Base-by-base conservation (phyloP, 2,113 vertebrate genomes). In the Pimephales promelas region DNA sequence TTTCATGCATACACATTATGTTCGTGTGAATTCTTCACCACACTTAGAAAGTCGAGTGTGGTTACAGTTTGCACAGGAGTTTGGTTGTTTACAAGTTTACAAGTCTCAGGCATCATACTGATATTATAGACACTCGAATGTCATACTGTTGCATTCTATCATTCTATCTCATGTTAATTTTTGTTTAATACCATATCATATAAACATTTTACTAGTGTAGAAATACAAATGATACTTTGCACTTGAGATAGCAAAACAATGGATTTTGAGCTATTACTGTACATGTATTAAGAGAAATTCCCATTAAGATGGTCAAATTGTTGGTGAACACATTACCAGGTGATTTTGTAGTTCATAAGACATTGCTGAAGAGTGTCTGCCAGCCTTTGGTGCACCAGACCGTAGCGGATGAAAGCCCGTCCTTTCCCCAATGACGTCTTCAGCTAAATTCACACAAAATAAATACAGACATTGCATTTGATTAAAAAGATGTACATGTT, bases 301-400 rank as follows among this genome's bases (percentile, higher is more conserved):
- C 0, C 18, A 59, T 16, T 8, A 34, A 75, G 49, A 56, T 24
- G 14, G 40, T 22, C 2, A 10, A 10, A 36, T 43, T 40, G n/a
- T 22, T 52, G 34, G 47, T 24, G 49, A 34, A n/a, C 31, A 59
- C 31, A 75, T 89, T 89, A 99, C 98, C 97, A 96, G 84, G 97
- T 98, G 89, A 97, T 93, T 86, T 93, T 96, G 79, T 94, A 93
- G 90, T 99, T 98, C 91, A 98, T 97, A 68, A 99, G 94, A 91
- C 98, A 99, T 77, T 99, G 98, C 89, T 99, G 98, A 81, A 99
- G 91, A 2, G 97, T 98, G 90, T 99, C 98, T 26, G 97, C 98
- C 56, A 99, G 91, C 49, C 98, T 94, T 92, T 99, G 97, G 89
- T 99, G 97, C 81, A 98, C 96, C 5, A 99, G 89, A 0, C 95